Percentiles rank a stretch among this genome's conserved stretches.
Conservation (phyloP, 2,113 vertebrate genomes). For the Ptyas mucosa region DNA sequence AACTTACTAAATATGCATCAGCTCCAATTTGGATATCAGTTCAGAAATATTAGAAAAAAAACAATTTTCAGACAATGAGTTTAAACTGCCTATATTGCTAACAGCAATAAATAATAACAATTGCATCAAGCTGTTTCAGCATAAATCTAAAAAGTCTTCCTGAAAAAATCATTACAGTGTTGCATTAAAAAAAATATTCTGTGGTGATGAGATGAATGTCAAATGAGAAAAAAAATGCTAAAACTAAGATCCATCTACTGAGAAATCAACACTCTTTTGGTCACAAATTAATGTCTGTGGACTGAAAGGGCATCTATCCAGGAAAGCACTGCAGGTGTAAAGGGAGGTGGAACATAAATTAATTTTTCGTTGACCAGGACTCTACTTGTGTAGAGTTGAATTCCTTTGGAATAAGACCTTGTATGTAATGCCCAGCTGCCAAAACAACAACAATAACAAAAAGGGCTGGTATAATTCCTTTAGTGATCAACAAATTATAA, state of each 20-base stretch:
- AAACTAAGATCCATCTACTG: not conserved
- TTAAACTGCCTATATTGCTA: not conserved
- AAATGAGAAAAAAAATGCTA: not conserved
- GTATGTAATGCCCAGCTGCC: constrained; percentile 4
- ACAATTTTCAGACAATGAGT: not conserved
- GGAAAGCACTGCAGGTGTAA: not conserved
- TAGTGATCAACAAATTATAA: not conserved
- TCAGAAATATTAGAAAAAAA: not conserved
- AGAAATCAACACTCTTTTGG: not conserved
- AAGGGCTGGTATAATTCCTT: not conserved
- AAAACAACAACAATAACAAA: not conserved
- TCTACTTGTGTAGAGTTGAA: not conserved
- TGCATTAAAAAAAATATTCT: constrained; percentile 1
- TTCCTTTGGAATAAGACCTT: not conserved
- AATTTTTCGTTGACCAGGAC: not conserved
- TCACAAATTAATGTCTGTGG: not conserved
- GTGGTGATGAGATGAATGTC: not conserved
- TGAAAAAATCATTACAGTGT: not conserved
- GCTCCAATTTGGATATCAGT: constrained; percentile 1
- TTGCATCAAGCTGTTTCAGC: not conserved
- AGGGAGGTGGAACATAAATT: constrained; percentile 1
- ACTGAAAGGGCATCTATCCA: constrained; percentile 7
- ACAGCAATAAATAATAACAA: not conserved
- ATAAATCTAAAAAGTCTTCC: not conserved
- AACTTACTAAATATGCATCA: not conserved